Evolutionary conservation across 2,797 vertebrate genomes (phyloP).

Genomic region (Chiroxiphia lanceolata): DNA sequence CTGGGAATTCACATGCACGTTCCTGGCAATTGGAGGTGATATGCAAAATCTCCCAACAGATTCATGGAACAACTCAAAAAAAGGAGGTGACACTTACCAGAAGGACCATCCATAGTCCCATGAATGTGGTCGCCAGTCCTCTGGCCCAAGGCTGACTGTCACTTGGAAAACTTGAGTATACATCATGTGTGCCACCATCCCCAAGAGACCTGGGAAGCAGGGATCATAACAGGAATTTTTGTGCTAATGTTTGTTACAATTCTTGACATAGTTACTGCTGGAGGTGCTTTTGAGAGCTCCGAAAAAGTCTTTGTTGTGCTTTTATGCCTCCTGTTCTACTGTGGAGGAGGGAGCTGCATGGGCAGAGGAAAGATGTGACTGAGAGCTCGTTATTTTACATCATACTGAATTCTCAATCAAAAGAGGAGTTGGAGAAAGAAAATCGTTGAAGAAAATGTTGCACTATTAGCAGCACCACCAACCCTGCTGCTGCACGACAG

Average conservation of each 20-base stretch:
- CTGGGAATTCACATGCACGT: background rate
- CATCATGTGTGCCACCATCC: conserved; percentile 97
- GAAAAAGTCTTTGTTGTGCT: conserved; percentile 38
- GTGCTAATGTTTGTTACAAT: background rate
- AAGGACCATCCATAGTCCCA: conserved; percentile 94
- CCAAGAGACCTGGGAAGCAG: conserved; percentile 84
- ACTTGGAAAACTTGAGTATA: conserved; percentile 95
- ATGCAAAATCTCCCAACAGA: background rate
- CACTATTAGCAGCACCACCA: conserved; percentile 1
- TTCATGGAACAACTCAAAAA: background rate
- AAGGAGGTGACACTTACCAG: conserved; percentile 82
- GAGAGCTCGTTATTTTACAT: conserved; percentile 39
- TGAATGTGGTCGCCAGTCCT: conserved; percentile 92
- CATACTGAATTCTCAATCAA: conserved; percentile 47
- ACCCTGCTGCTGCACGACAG: background rate
- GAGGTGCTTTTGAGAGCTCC: conserved; percentile 31
- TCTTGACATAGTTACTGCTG: background rate
- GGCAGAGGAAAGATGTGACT: conserved; percentile 28
- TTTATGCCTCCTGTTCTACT: conserved; percentile 15
- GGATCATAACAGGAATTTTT: background rate
- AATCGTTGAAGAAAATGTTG: conserved; percentile 1
- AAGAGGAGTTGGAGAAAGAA: conserved; percentile 33
- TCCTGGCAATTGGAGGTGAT: background rate
- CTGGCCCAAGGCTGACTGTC: conserved; percentile 87
- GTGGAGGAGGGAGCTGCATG: conserved; percentile 20